These are phyloP conservation scores for Ibycter americanus DNA, from an alignment of 2,797 vertebrate genomes.

Conservation along the genomic window DNA sequence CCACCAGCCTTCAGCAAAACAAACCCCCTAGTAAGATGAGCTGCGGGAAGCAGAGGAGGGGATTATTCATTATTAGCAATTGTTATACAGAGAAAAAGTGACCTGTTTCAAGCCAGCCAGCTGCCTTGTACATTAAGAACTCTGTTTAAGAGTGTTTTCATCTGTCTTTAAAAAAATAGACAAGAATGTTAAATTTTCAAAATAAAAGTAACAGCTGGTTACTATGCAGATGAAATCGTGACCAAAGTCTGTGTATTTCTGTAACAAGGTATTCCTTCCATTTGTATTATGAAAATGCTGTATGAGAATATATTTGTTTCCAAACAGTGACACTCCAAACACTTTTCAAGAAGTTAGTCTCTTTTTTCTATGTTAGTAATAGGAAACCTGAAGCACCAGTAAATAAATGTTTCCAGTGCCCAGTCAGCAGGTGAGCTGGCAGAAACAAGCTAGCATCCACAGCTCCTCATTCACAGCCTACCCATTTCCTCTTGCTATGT, in stretches of 20 bases:
- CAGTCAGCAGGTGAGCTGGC: not conserved
- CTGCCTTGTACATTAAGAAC: not conserved
- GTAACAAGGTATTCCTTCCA: not conserved
- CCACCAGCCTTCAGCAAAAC: conserved; percentile 73
- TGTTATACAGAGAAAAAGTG: not conserved
- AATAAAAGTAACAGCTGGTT: not conserved
- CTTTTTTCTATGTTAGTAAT: not conserved
- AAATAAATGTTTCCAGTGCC: not conserved
- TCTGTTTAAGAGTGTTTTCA: not conserved
- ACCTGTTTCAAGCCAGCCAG: not conserved
- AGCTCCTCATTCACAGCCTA: not conserved
- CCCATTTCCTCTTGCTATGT: not conserved
- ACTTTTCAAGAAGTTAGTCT: not conserved
- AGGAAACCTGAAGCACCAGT: not conserved
- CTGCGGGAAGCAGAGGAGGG: not conserved
- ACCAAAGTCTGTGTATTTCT: not conserved
- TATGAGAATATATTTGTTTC: not conserved
- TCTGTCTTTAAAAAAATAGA: not conserved
- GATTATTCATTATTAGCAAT: conserved; percentile 47
- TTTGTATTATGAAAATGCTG: not conserved
- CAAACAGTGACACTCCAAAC: not conserved
- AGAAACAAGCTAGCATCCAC: not conserved
- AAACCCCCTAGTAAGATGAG: conserved; percentile 54
- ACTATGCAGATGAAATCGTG: not conserved
- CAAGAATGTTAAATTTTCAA: not conserved